Evolutionary conservation across 2,113 vertebrate species (phyloP).

Genomic region (Bothrops jararaca): DNA sequence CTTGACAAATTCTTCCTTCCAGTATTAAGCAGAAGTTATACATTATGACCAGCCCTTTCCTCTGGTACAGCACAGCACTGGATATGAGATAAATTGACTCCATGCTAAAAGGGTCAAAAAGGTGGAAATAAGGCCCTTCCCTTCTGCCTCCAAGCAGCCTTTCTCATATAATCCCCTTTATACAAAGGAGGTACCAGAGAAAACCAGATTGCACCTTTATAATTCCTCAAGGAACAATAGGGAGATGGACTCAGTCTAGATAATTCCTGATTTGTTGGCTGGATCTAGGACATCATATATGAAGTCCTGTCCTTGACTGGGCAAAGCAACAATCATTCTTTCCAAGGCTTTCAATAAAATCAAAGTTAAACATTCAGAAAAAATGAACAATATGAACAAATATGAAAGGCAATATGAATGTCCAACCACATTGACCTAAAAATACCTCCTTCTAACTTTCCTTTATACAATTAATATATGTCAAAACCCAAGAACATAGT

Average conservation of each 20-base stretch:
- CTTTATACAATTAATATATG: background rate
- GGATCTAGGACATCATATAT: background rate
- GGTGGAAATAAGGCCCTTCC: background rate
- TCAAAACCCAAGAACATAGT: background rate
- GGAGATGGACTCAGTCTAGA: background rate
- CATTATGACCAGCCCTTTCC: background rate
- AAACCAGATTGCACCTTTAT: background rate
- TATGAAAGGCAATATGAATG: background rate
- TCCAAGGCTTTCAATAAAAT: background rate
- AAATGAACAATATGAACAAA: background rate
- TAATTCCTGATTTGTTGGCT: background rate
- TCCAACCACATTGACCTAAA: background rate
- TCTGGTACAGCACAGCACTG: background rate
- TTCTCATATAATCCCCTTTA: background rate
- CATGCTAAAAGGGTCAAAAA: background rate
- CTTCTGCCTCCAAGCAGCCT: background rate
- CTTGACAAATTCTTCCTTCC: background rate
- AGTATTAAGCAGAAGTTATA: background rate
- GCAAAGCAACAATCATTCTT: background rate
- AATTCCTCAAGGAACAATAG: background rate
- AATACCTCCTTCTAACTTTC: background rate
- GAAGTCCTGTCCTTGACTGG: background rate
- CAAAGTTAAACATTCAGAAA: background rate
- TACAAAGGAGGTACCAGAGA: background rate
- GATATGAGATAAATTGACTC: background rate